Percentiles rank a stretch among this genome's conserved stretches.
These are phyloP conservation scores for Rhamphomyia laevipes DNA, from an alignment of 2,888 invertebrate genomes.

Conservation along the genomic window DNA sequence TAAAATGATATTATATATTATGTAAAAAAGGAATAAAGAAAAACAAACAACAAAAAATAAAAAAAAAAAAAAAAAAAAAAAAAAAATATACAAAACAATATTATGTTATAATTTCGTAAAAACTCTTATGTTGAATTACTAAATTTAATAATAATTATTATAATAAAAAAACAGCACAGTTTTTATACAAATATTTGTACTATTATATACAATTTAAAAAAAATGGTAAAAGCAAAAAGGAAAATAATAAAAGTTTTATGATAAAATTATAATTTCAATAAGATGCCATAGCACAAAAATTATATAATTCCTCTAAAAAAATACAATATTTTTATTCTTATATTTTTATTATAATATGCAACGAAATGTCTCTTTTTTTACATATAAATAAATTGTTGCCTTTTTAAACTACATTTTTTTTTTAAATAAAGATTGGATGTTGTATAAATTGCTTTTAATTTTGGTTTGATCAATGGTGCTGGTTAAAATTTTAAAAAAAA, in stretches of 20 bases:
- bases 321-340: no score
- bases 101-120: neutral
- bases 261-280: neutral
- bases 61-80: neutral
- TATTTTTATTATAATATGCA: no score
- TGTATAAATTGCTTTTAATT: no score
- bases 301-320: no score
- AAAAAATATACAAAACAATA: neutral
- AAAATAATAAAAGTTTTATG: neutral
- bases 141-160: neutral
- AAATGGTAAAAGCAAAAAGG: neutral
- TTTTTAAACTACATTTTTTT: no score
- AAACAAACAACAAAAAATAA: neutral
- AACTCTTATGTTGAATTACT: neutral
- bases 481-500: no score
- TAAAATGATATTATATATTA: neutral
- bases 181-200: neutral
- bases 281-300: slow-evolving; percentile 1
- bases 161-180: neutral
- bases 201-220: neutral
- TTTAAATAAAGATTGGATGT: no score
- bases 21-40: neutral
- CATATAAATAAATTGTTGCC: no score
- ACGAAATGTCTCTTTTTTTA: no score
- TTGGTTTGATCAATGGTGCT: no score